Conservation (phyloP, 1,140 invertebrate genomes). For the Sminthurides bifidus region DNA sequence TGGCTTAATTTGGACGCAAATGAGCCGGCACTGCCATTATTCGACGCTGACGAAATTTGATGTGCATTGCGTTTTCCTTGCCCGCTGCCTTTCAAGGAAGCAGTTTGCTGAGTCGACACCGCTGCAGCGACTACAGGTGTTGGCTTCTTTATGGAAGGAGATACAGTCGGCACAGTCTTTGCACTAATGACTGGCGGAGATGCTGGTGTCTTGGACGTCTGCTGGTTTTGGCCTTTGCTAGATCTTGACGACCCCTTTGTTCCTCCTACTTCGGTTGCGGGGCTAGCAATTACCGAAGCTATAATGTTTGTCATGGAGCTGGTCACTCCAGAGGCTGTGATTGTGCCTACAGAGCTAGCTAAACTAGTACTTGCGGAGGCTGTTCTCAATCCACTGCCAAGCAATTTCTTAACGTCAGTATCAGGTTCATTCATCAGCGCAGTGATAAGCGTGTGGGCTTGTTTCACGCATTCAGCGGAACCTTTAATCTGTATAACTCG, state of each 20-base stretch:
- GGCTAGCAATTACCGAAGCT: not conserved
- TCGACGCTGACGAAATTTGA: not conserved
- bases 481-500: constrained; percentile 90
- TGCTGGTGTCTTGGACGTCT: constrained; percentile 27
- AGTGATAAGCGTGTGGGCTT: constrained; percentile 73
- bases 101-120: constrained; percentile 33
- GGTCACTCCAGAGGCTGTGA: constrained; percentile 33
- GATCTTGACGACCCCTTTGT: constrained; percentile 4
- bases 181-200: constrained; percentile 12
- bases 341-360: not conserved
- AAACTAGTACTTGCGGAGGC: constrained; percentile 36
- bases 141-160: constrained; percentile 25
- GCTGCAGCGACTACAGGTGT: constrained; percentile 20
- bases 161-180: constrained; percentile 7
- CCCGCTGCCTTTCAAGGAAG: too few species aligned
- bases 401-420: constrained; percentile 72
- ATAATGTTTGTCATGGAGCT: not conserved
- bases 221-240: constrained; percentile 38
- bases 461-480: constrained; percentile 67
- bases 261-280: not conserved
- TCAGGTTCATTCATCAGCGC: constrained; percentile 85
- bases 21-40: constrained; percentile 7
- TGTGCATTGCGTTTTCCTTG: too few species aligned
- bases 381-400: constrained; percentile 45
- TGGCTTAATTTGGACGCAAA: constrained; percentile 22